phyloP scores from a whole-genome alignment of 2,113 vertebrate species.

The Macroglossus sobrinus region DNA sequence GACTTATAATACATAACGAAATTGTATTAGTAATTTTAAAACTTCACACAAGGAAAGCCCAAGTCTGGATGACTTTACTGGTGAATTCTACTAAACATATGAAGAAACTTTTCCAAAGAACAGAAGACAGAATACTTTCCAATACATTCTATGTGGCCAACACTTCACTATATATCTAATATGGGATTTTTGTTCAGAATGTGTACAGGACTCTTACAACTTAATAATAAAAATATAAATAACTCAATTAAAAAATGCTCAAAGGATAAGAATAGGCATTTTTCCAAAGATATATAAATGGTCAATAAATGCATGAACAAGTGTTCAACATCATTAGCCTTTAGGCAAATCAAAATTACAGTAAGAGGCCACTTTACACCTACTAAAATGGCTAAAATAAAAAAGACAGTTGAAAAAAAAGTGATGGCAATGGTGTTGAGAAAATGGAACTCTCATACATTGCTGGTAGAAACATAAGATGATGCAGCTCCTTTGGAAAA shows the following conservation, averaged over 20 bases:
- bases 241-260: neutral
- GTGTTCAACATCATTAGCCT: neutral
- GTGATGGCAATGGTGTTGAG: neutral
- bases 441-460: neutral
- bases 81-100: neutral
- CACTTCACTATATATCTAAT: neutral
- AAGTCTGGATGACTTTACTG: neutral
- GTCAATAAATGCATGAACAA: neutral
- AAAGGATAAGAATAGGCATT: neutral
- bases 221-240: neutral
- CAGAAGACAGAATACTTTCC: neutral
- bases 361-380: neutral
- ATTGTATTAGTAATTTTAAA: neutral
- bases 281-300: neutral
- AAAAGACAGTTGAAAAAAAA: neutral
- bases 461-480: neutral
- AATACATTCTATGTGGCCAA: neutral
- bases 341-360: neutral
- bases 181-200: neutral
- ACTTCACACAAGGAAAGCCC: neutral
- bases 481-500: neutral
- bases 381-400: neutral
- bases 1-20: neutral
- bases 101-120: neutral
- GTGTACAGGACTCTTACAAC: neutral